Evolutionary conservation across 1,140 invertebrate genomes (phyloP).

Genomic region (Gonioctena quinquepunctata): DNA sequence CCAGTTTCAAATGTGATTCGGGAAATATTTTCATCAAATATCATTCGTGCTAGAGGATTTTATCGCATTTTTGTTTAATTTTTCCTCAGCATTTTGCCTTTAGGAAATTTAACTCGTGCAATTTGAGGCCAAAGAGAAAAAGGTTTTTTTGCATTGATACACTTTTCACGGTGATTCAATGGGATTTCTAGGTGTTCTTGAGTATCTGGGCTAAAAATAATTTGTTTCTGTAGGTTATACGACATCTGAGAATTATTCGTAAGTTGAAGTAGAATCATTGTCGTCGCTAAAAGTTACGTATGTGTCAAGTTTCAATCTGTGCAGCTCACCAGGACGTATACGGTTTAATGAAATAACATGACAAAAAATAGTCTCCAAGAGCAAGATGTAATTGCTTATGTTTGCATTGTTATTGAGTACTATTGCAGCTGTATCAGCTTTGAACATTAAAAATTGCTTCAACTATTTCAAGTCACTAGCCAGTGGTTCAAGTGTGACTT

Average conservation of each 20-base stretch:
- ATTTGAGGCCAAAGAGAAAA: conserved; percentile 28
- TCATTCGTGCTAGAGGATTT: too few relatives aligned
- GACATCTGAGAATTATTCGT: conserved; percentile 23
- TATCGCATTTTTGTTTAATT: too few relatives aligned
- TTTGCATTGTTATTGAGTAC: conserved; percentile 10
- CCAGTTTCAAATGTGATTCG: too few relatives aligned
- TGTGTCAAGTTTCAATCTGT: conserved; percentile 23
- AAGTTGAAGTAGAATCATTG: conserved; percentile 10
- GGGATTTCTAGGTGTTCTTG: conserved; percentile 17
- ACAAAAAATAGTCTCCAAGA: conserved; percentile 24
- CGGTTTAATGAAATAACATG: conserved; percentile 26
- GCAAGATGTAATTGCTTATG: not conserved
- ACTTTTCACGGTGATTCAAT: conserved; percentile 20
- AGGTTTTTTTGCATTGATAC: conserved; percentile 21
- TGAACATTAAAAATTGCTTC: conserved; percentile 12
- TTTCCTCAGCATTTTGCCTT: too few relatives aligned
- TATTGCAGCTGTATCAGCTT: conserved; percentile 5
- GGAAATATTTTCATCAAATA: too few relatives aligned
- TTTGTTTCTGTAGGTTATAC: conserved; percentile 17
- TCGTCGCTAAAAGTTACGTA: conserved; percentile 17
- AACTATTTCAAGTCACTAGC: conserved; percentile 37
- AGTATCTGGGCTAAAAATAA: conserved; percentile 21
- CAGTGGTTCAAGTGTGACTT: conserved; percentile 36
- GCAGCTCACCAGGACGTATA: conserved; percentile 28
- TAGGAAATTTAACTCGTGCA: too few relatives aligned